Conservation (phyloP, 2,113 vertebrate species). For the Willisornis vidua region DNA sequence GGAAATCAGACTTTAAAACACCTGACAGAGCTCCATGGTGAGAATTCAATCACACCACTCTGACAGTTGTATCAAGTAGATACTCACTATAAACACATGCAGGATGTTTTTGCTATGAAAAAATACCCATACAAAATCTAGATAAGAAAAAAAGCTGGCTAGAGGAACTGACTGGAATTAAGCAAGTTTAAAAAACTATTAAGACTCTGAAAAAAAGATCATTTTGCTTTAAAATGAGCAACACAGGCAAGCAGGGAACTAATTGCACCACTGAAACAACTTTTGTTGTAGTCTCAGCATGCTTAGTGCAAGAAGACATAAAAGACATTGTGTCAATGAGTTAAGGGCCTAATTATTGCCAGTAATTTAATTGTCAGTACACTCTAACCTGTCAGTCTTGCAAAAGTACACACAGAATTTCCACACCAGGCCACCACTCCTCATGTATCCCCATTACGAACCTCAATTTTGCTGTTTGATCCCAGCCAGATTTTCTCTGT, state of each 20-base stretch:
- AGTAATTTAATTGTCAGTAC: not conserved
- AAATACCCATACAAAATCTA: not conserved
- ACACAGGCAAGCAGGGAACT: not conserved
- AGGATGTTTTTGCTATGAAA: not conserved
- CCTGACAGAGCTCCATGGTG: not conserved
- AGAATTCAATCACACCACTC: not conserved
- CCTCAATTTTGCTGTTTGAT: not conserved
- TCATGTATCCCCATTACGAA: not conserved
- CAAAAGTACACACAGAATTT: not conserved
- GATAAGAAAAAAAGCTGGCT: not conserved
- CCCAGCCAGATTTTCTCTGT: not conserved
- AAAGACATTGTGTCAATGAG: not conserved
- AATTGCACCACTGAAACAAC: not conserved
- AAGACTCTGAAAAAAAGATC: not conserved
- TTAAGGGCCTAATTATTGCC: not conserved
- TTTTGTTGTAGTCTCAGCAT: not conserved
- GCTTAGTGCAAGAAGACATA: not conserved
- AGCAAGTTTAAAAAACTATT: not conserved
- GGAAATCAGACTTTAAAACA: not conserved
- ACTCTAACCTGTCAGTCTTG: not conserved
- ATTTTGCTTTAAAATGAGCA: not conserved
- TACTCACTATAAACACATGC: not conserved
- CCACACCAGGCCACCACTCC: not conserved
- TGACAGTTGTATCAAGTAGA: not conserved
- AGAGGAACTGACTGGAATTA: not conserved